Conservation (phyloP, 2,113 vertebrate genomes). For the Jacana jacana region DNA sequence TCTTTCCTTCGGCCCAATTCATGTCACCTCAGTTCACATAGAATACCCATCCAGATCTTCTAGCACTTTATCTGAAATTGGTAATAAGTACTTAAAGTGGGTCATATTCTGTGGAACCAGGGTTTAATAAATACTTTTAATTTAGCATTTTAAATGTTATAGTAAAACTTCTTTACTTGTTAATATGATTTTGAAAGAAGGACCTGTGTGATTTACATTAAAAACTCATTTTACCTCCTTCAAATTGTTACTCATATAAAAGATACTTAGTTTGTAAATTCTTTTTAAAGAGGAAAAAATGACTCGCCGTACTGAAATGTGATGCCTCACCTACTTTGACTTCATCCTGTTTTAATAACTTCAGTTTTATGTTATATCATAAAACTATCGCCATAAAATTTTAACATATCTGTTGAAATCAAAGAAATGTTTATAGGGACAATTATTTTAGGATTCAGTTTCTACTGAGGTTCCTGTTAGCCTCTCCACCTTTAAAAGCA, state of each 20-base stretch:
- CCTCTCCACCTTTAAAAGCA: neutral
- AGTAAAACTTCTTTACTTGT: neutral
- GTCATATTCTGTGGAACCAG: neutral
- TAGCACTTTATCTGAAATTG: neutral
- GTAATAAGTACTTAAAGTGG: neutral
- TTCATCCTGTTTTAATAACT: neutral
- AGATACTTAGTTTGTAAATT: neutral
- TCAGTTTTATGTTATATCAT: neutral
- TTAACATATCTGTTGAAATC: neutral
- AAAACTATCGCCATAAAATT: neutral
- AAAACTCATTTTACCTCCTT: neutral
- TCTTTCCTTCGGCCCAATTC: neutral
- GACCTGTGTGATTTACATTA: neutral
- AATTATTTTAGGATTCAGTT: neutral
- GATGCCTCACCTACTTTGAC: neutral
- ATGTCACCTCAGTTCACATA: neutral
- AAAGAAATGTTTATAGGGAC: neutral
- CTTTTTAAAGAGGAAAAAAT: neutral
- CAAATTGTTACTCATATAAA: neutral
- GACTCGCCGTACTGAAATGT: neutral
- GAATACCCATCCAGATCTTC: neutral
- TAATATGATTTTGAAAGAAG: neutral
- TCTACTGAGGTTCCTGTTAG: neutral
- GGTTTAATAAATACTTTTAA: neutral
- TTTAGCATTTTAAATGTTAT: neutral